Conservation (phyloP, 2,797 vertebrate species). For the Dermochelys coriacea region DNA sequence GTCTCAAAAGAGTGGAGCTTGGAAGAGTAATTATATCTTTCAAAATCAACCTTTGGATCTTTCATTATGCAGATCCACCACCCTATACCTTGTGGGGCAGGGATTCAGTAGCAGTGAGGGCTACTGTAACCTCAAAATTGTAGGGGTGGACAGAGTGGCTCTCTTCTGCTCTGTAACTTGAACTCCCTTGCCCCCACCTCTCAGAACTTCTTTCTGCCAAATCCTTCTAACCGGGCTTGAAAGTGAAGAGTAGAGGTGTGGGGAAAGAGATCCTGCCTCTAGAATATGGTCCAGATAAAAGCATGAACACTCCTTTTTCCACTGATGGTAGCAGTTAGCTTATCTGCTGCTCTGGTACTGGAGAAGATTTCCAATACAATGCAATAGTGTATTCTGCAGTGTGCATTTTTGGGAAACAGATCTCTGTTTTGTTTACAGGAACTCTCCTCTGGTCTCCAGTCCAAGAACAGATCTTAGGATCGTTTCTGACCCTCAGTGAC, state of each 20-base stretch:
- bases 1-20: not conserved
- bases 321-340: not conserved
- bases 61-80: not conserved
- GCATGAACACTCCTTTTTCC: not conserved
- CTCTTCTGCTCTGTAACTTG: not conserved
- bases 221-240: not conserved
- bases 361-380: not conserved
- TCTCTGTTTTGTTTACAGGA: not conserved
- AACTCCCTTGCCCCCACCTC: not conserved
- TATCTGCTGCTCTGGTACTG: not conserved
- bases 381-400: not conserved
- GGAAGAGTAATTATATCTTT: not conserved
- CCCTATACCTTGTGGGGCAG: rapidly evolving
- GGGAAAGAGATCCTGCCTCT: not conserved
- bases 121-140: not conserved
- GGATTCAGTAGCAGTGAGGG: not conserved
- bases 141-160: not conserved
- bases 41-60: not conserved
- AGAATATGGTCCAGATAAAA: not conserved
- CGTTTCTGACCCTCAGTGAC: not conserved
- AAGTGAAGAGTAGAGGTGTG: not conserved
- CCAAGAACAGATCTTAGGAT: not conserved
- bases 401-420: not conserved
- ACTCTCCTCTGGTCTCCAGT: not conserved
- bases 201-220: not conserved